Evolutionary conservation across 2,888 invertebrate genomes (phyloP).

Genomic region (Heliconius sara): DNA sequence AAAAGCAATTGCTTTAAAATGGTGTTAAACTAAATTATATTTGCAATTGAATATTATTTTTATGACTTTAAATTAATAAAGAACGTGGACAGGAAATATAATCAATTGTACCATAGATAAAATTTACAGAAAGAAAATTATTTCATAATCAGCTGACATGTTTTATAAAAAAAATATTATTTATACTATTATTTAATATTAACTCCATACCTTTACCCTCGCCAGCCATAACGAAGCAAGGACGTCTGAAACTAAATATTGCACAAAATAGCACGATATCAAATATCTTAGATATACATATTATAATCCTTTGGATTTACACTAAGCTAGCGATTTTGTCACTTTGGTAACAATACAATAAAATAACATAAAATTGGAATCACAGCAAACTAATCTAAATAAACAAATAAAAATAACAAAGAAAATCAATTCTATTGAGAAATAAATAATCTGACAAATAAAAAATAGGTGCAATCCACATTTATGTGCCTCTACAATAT

Average conservation of each 20-base stretch:
- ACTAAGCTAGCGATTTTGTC: constrained; percentile 47
- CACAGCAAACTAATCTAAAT: constrained; percentile 51
- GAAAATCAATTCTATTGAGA: constrained; percentile 42
- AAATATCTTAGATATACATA: constrained; percentile 26
- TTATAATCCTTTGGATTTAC: constrained; percentile 40
- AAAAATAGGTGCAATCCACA: constrained; percentile 24
- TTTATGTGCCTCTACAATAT: constrained; percentile 6
- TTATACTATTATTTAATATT: not conserved
- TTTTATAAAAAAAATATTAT: not conserved
- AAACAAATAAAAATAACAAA: constrained; percentile 43
- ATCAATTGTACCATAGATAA: not conserved
- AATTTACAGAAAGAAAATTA: not conserved
- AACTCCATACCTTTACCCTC: constrained; percentile 1
- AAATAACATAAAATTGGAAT: constrained; percentile 49
- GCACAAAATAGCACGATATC: constrained; percentile 32
- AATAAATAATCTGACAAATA: constrained; percentile 28
- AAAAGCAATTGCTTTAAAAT: too few relatives aligned
- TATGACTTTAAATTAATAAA: not conserved
- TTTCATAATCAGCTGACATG: not conserved
- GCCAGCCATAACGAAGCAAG: not conserved
- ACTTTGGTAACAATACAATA: constrained; percentile 49
- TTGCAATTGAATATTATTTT: too few relatives aligned
- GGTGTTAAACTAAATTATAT: too few relatives aligned
- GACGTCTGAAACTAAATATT: constrained; percentile 27
- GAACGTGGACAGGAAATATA: not conserved